Base-by-base conservation (phyloP, 2,888 invertebrate genomes). In the Nowickia ferox region DNA sequence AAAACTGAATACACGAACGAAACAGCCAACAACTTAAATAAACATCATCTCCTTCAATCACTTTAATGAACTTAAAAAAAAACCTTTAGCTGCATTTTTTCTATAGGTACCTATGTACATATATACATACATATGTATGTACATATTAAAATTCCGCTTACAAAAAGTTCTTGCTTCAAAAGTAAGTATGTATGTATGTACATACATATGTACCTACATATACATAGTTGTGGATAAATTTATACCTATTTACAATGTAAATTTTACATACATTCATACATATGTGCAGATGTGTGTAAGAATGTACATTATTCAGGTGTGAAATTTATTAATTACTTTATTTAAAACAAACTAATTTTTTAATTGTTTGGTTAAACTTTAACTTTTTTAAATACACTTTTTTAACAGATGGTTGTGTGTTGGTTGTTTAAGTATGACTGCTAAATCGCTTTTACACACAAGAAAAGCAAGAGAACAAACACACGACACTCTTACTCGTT, bases 31-130 rank as follows among this genome's bases (percentile, higher is more conserved):
- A 66, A 71, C 71, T 68, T 40, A 61, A 63, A 10, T 57, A 44
- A 84, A 75, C 68, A 75, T 48, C 76, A 80, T 84, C 84, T 74
- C 55, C 84, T 77, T 81, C 48, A 81, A 84, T 81, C 68, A 82
- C 69, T 76, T 59, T 76, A 84, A 84, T 80, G 40, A 80, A 80
- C 57, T 80, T 80, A 75, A 66, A 63, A 65, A 44, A 65, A 65
- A 42, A 53, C 15, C 46, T 30, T 22, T 65, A 9, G 44, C 22
- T 22, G 44, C 15, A 46, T 6, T 61, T 42, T n/a, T 44, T 65
- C 22, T 46, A 13, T 11, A 22, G 17, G 1, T 42, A 57, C 13
- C 11, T 15, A 15, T 1, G 1, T 13, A 15, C 15, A 15, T 42
- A 61, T 3, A 10, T 61, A 61, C 17, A 40, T 59, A 59, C 9